Conservation (phyloP, 2,888 invertebrate genomes). For the Phengaris alcon region DNA sequence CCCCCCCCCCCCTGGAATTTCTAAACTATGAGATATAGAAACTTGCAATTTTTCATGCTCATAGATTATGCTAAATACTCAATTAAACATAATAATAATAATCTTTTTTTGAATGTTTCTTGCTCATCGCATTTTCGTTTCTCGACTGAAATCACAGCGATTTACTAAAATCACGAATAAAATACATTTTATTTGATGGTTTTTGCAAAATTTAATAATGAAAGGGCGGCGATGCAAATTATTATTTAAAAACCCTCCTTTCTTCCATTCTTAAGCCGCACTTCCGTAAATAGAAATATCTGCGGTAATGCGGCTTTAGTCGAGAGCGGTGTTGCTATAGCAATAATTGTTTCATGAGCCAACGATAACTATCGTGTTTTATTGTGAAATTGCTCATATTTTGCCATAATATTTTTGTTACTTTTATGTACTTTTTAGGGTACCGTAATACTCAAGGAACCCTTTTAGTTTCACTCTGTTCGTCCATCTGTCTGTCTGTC, state of each 20-base stretch:
- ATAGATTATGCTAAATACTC: too few relatives aligned
- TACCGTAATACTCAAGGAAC: too few relatives aligned
- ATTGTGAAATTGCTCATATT: too few relatives aligned
- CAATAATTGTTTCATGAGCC: constrained; percentile 12
- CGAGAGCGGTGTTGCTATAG: not conserved
- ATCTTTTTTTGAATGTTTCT: too few relatives aligned
- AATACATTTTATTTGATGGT: not conserved
- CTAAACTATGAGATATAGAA: too few relatives aligned
- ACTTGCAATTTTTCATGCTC: too few relatives aligned
- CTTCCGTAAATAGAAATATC: constrained; percentile 22
- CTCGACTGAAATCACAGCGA: too few relatives aligned
- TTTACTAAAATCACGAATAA: not conserved
- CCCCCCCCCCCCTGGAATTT: too few relatives aligned
- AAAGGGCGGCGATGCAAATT: not conserved
- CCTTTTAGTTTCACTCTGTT: not conserved
- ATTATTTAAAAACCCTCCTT: not conserved
- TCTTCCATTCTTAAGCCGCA: constrained; percentile 1
- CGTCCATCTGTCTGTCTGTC: not conserved
- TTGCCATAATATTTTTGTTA: not conserved
- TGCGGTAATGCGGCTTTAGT: constrained; percentile 5
- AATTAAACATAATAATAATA: too few relatives aligned
- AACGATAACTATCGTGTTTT: not conserved
- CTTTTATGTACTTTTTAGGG: not conserved
- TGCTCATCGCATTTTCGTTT: too few relatives aligned
- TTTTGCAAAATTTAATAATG: not conserved